Conservation (phyloP, 1,140 invertebrate species). For the Leptinotarsa lineolata region DNA sequence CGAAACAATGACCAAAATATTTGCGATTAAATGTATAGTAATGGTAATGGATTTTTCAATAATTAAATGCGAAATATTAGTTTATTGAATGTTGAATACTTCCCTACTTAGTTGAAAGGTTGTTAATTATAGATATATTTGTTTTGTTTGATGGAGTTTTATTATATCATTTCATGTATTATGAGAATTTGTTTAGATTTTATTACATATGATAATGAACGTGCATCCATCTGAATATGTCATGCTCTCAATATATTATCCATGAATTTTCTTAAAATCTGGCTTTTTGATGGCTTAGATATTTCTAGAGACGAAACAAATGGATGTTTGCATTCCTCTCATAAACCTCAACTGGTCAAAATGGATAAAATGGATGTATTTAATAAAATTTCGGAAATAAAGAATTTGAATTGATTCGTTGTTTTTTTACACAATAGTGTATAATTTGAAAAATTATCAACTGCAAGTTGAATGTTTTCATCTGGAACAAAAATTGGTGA, state of each 20-base stretch:
- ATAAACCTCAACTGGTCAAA: not conserved
- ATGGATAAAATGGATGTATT: slow-evolving; percentile 6
- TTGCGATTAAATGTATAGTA: not conserved
- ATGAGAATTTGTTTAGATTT: not conserved
- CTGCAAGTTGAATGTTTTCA: too few species aligned
- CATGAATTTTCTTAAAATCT: not conserved
- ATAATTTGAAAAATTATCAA: too few species aligned
- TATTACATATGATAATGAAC: not conserved
- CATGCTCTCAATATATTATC: not conserved
- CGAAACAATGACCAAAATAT: slow-evolving; percentile 1
- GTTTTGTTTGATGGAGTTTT: not conserved
- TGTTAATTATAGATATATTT: not conserved
- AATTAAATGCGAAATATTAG: not conserved
- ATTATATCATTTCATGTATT: not conserved
- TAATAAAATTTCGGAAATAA: not conserved
- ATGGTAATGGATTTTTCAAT: slow-evolving; percentile 2
- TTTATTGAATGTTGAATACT: not conserved
- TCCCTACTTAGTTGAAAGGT: not conserved
- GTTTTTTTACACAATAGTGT: too few species aligned
- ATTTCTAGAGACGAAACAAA: not conserved
- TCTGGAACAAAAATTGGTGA: too few species aligned
- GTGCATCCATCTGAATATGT: not conserved
- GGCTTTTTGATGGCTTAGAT: not conserved
- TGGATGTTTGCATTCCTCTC: not conserved
- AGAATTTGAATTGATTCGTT: not conserved